Conservation (phyloP, 2,888 invertebrate species). For the Rambutsinella grinnellia region DNA sequence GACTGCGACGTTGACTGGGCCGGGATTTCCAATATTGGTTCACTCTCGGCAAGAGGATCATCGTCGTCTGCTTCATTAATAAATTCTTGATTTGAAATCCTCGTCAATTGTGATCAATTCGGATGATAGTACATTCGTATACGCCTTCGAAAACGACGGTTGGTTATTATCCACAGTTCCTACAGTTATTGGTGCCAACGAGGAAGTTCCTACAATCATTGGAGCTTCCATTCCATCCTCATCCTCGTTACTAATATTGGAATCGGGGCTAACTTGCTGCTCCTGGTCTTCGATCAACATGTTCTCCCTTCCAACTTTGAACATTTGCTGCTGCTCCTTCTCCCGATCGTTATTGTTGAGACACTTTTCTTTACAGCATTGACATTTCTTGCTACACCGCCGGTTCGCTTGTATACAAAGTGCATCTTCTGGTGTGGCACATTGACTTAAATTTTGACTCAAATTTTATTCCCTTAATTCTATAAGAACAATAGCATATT, state of each 20-base stretch:
- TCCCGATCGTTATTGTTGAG: conserved; percentile 17
- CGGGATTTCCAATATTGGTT: not conserved
- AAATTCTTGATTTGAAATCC: conserved; percentile 4
- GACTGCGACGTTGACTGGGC: not conserved
- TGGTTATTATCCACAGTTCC: not conserved
- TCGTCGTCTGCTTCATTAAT: conserved; percentile 33
- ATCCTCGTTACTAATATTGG: not conserved
- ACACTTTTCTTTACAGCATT: conserved; percentile 12
- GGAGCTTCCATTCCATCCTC: not conserved
- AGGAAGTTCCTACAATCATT: not conserved
- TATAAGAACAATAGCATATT: conserved; percentile 22
- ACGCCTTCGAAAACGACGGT: not conserved
- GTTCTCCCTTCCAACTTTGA: conserved; percentile 22
- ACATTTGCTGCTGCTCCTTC: conserved; percentile 26
- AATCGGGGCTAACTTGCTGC: too few relatives aligned
- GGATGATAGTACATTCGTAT: not conserved
- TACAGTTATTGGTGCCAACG: not conserved
- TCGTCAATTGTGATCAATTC: conserved; percentile 21
- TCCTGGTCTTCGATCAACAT: not conserved
- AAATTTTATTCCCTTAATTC: too few relatives aligned
- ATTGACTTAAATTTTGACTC: too few relatives aligned
- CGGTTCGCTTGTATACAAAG: conserved; percentile 12
- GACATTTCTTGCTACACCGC: conserved; percentile 20
- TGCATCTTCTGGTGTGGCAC: conserved; percentile 27
- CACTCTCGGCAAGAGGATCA: conserved; percentile 21